Percentiles rank a stretch among this genome's conserved stretches.
Conservation (phyloP, 2,113 vertebrate species). For the Uropsilus gracilis region DNA sequence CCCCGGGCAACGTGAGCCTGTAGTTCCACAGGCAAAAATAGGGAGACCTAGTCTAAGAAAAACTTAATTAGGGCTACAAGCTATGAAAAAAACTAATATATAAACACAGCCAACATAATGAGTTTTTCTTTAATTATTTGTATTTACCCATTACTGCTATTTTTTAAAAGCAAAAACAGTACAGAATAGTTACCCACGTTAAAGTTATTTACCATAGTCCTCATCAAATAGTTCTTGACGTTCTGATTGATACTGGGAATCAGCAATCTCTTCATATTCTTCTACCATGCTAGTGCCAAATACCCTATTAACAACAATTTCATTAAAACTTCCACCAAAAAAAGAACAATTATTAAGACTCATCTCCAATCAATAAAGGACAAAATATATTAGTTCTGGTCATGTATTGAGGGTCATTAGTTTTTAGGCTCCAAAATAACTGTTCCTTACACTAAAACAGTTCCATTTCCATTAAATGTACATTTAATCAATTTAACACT, state of each 20-base stretch:
- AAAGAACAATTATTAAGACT: neutral
- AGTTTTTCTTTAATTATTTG: neutral
- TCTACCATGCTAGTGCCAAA: constrained; percentile 99
- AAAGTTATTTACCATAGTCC: constrained; percentile 91
- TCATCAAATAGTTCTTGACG: constrained; percentile 95
- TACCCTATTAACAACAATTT: constrained; percentile 87
- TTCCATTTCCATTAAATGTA: constrained; percentile 5
- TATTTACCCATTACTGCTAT: neutral
- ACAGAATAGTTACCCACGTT: constrained; percentile 20
- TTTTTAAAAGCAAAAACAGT: constrained; percentile 37
- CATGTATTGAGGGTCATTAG: neutral
- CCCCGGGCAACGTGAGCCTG: too few relatives aligned
- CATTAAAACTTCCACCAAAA: constrained; percentile 43
- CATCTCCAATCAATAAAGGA: neutral
- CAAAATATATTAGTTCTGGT: neutral
- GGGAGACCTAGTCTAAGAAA: too few relatives aligned
- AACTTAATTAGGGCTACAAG: neutral
- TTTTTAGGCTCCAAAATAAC: constrained; percentile 4
- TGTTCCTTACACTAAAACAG: neutral
- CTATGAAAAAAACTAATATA: neutral
- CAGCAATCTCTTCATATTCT: constrained; percentile 98
- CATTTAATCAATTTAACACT: neutral
- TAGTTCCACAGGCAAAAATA: too few relatives aligned
- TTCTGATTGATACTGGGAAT: constrained; percentile 96
- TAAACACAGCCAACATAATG: neutral